A percentile compares a stretch with the other conserved stretches of the same genome.
Conservation (phyloP, 2,888 invertebrate genomes). For the Plusia festucae region DNA sequence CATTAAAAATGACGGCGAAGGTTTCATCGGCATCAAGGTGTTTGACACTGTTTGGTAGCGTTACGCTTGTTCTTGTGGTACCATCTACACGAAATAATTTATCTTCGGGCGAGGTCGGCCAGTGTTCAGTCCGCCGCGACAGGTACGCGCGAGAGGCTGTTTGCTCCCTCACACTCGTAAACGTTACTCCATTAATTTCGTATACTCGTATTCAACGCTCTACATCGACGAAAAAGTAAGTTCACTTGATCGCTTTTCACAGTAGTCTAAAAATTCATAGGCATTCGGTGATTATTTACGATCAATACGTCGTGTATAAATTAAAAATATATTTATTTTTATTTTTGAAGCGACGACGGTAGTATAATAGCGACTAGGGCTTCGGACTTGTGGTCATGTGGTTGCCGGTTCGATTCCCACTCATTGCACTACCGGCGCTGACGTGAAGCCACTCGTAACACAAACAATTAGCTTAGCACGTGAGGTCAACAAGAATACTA, state of each 20-base stretch:
- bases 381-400: too few species aligned
- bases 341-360: too few species aligned
- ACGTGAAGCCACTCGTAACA: too few species aligned
- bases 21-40: neutral
- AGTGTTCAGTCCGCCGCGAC: slow-evolving; percentile 51
- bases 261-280: slow-evolving; percentile 11
- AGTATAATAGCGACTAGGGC: too few species aligned
- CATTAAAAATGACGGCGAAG: neutral
- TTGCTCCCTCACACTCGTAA: slow-evolving; percentile 2
- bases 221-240: slow-evolving; percentile 52
- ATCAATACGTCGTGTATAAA: too few species aligned
- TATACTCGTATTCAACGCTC: slow-evolving; percentile 12
- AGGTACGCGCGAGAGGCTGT: slow-evolving; percentile 54
- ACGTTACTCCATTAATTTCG: slow-evolving; percentile 10
- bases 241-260: slow-evolving; percentile 32
- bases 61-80: slow-evolving; percentile 12
- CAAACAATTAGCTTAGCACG: too few species aligned
- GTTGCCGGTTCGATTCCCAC: too few species aligned
- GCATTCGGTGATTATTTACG: slow-evolving; percentile 2
- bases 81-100: slow-evolving; percentile 35
- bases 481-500: too few species aligned
- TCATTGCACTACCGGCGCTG: too few species aligned
- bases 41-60: slow-evolving; percentile 1
- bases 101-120: slow-evolving; percentile 26
- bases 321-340: too few species aligned